Conservation (phyloP, 2,113 vertebrate species). For the Ptilonorhynchus violaceus region DNA sequence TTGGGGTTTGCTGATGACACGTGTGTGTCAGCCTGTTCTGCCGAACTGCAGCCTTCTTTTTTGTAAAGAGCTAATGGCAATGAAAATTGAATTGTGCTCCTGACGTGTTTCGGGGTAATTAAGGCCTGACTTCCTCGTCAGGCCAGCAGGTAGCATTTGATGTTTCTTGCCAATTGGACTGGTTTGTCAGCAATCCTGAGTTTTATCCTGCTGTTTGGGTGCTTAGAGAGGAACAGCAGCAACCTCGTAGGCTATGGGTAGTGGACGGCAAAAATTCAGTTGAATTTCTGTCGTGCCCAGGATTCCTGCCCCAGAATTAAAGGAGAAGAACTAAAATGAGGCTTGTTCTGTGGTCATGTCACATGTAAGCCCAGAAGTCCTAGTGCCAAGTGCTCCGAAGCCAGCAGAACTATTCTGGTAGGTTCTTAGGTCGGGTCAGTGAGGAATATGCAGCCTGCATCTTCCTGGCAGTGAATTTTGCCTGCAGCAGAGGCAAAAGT, state of each 20-base stretch:
- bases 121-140: background rate
- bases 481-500: background rate
- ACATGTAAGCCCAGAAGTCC: background rate
- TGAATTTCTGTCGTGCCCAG: background rate
- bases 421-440: background rate
- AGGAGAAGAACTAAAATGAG: background rate
- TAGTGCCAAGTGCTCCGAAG: background rate
- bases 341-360: rapidly evolving
- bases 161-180: background rate
- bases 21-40: background rate
- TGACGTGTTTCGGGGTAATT: background rate
- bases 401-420: background rate
- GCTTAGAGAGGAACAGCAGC: background rate
- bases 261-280: background rate
- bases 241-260: background rate
- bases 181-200: background rate
- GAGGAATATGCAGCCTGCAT: background rate
- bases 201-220: background rate
- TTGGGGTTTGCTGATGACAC: background rate
- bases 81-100: background rate
- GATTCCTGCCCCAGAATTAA: background rate
- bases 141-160: background rate
- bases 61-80: background rate
- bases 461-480: background rate
- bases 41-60: background rate